Conservation (phyloP, 2,888 invertebrate genomes). For the Rotaria sp. region DNA sequence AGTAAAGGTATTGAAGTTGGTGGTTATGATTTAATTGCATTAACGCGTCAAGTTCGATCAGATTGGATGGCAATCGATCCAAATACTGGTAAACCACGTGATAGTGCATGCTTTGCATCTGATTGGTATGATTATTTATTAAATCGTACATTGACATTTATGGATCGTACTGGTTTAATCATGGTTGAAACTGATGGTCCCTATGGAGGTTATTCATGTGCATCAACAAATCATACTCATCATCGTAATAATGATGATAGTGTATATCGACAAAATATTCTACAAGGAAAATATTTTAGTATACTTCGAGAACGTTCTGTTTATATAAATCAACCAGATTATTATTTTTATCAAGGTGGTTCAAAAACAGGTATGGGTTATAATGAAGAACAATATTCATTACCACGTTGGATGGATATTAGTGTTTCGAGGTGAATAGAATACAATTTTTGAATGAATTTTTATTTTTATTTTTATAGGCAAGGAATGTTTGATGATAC, state of each 20-base stretch:
- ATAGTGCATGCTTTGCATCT: conserved; percentile 43
- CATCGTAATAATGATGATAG: conserved; percentile 41
- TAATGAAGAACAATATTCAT: conserved; percentile 43
- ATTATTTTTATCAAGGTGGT: conserved; percentile 44
- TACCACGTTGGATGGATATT: conserved; percentile 44
- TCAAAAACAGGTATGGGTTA: conserved; percentile 44
- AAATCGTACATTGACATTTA: conserved; percentile 39
- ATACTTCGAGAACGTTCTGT: conserved; percentile 37
- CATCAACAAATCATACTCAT: conserved; percentile 42
- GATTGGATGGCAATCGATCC: conserved; percentile 42
- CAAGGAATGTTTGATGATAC: conserved; percentile 43
- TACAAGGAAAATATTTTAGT: conserved; percentile 41
- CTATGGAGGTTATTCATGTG: conserved; percentile 42
- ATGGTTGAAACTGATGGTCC: conserved; percentile 42
- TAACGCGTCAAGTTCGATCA: conserved; percentile 31
- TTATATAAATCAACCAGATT: conserved; percentile 44
- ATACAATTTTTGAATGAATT: not conserved
- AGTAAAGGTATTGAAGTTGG: conserved; percentile 43
- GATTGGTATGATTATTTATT: conserved; percentile 43
- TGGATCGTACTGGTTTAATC: conserved; percentile 36
- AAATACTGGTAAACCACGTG: conserved; percentile 32
- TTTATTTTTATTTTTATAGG: conserved; percentile 32
- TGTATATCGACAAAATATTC: conserved; percentile 42
- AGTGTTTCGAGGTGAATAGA: conserved; percentile 36
- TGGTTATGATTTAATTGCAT: conserved; percentile 43